Evolutionary conservation across 2,113 vertebrate genomes (phyloP), one percentile per base, ranked within the genome.

Genomic region (Protomyctophum bolini): DNA sequence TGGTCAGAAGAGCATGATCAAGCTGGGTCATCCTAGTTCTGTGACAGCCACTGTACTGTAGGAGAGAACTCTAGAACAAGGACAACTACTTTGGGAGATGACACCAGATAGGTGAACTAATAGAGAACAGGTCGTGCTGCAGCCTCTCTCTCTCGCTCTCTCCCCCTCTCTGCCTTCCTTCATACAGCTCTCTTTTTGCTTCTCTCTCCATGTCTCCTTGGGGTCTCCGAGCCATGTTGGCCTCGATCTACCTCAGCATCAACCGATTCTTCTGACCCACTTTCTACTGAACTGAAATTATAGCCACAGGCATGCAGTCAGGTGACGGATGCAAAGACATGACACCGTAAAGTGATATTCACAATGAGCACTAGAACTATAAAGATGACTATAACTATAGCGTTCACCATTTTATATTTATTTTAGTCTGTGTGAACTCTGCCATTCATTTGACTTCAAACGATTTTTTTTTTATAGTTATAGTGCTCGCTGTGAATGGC

Each of bases 211-310:
- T 69, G 73, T 75, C 66, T 78, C 75, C 66, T 56, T 15, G 5
- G 11, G 50, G 58, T 68, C 84, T 87, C 73, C 52, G 72, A 80
- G 62, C 63, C 65, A 21, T 21, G 2, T 58, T 88, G 89, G 82
- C 87, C 90, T 89, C 68, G 41, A 89, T 91, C 72, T 81, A 77
- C 68, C 63, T 60, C 66, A 7, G 54, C 59, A 79, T 66, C 65
- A 66, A 76, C 73, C 76, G 6, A 58, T 57, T 74, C 55, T 52
- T 58, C 41, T 88, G 91, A 66, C 90, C 92, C 84, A 92, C 78
- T 90, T 92, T 81, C 74, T 50, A 66, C 68, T 7, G 70, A 59
- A 80, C 88, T 88, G 90, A 88, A 91, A 90, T 85, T 85, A 83
- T 72, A 83, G 62, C 63, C 4, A 57, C 46, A 1, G 7, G 58